These are phyloP conservation scores for Cottus gobio DNA, from an alignment of 2,113 vertebrate genomes.

Conservation along the genomic window DNA sequence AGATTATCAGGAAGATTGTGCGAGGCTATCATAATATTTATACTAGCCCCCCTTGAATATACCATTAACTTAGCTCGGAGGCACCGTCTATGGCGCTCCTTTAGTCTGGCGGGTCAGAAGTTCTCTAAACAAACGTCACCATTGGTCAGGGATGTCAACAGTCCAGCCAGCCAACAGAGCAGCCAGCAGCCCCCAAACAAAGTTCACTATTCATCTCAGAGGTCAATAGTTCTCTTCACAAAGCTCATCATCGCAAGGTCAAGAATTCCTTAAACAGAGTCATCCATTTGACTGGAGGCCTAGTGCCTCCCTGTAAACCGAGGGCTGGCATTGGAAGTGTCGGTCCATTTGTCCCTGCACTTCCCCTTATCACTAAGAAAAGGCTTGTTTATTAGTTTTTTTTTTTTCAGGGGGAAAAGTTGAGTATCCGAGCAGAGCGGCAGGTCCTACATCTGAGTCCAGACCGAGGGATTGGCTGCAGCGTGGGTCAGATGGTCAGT, in stretches of 20 bases:
- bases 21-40: conserved; percentile 53
- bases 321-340: conserved; percentile 55
- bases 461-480: conserved; percentile 58
- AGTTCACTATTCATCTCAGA: conserved; percentile 72
- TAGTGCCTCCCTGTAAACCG: conserved; percentile 54
- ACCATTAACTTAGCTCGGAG: conserved; percentile 35
- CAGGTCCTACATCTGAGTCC: conserved; percentile 50
- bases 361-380: conserved; percentile 8
- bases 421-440: conserved; percentile 46
- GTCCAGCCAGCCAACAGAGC: conserved; percentile 41
- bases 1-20: conserved; percentile 23
- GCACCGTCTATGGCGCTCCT: conserved; percentile 32
- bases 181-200: conserved; percentile 59
- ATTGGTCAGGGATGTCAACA: conserved; percentile 68
- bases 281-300: conserved; percentile 46
- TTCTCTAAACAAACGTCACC: conserved; percentile 69
- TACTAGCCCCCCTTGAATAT: conserved; percentile 19
- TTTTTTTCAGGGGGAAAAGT: conserved; percentile 14
- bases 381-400: too few relatives aligned
- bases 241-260: conserved; percentile 69
- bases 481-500: conserved; percentile 78
- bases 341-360: conserved; percentile 28
- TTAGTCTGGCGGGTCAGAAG: conserved; percentile 70
- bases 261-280: conserved; percentile 71
- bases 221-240: conserved; percentile 71